Percentiles rank a stretch among this genome's conserved stretches.
Conservation (phyloP, 2,888 invertebrate genomes). For the Holacanthella duospinosa region DNA sequence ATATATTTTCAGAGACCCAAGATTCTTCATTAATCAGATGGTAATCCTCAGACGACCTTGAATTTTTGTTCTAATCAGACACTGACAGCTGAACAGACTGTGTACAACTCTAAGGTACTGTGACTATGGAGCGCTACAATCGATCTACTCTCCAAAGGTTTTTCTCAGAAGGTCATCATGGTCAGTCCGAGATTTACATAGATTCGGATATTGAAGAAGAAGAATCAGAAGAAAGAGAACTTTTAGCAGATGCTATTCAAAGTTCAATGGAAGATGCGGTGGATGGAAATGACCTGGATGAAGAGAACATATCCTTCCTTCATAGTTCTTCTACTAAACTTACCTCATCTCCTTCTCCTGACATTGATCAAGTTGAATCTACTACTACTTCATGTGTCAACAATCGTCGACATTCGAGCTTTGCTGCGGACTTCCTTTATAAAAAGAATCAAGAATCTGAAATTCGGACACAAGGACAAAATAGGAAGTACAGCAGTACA, state of each 20-base stretch:
- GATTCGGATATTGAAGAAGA: slow-evolving; percentile 3
- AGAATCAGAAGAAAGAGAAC: background rate
- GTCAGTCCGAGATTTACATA: slow-evolving; percentile 2
- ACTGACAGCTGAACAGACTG: background rate
- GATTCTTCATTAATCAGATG: background rate
- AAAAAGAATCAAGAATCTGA: background rate
- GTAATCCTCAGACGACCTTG: background rate
- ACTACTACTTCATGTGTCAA: background rate
- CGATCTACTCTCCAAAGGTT: background rate
- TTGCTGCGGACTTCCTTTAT: background rate
- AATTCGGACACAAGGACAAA: background rate
- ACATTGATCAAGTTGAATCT: background rate
- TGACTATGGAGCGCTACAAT: slow-evolving; percentile 1
- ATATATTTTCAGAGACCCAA: background rate
- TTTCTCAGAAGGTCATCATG: slow-evolving; percentile 5
- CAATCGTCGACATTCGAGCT: background rate
- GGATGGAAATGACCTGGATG: background rate
- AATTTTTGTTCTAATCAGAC: background rate
- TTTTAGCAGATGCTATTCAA: background rate
- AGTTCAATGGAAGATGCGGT: background rate
- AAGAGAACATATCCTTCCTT: background rate
- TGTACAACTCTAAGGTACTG: background rate
- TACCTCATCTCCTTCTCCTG: background rate
- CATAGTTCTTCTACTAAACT: background rate
- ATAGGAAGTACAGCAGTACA: background rate